Conservation (phyloP, 2,888 invertebrate genomes). For the Yponomeuta cagnagella region DNA sequence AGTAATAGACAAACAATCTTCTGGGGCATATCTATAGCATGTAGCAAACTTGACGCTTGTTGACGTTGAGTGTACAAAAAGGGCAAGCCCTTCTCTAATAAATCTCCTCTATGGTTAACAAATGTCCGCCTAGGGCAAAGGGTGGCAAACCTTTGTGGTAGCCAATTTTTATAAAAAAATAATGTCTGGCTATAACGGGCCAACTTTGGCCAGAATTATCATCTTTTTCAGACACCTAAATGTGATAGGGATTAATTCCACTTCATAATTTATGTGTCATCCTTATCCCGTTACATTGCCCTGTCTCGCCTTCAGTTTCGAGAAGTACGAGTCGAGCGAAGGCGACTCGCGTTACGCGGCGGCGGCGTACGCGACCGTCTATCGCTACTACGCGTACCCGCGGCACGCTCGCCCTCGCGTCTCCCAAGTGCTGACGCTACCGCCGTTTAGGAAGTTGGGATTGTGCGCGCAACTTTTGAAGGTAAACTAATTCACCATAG, state of each 20-base stretch:
- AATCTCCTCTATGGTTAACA: too few species aligned
- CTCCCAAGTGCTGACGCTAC: constrained; percentile 93
- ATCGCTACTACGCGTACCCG: constrained; percentile 96
- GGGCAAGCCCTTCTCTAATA: too few species aligned
- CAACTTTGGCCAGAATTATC: too few species aligned
- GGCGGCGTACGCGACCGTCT: constrained; percentile 93
- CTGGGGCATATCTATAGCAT: too few species aligned
- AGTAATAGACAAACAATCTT: too few species aligned
- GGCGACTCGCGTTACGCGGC: constrained; percentile 81
- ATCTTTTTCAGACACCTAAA: too few species aligned
- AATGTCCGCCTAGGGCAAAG: too few species aligned
- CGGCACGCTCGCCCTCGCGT: constrained; percentile 90
- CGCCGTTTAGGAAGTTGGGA: constrained; percentile 92
- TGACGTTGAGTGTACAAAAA: too few species aligned
- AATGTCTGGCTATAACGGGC: too few species aligned
- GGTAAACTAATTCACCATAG: constrained; percentile 29
- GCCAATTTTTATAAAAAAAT: too few species aligned
- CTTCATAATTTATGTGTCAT: not conserved
- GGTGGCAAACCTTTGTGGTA: too few species aligned
- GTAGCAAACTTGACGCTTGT: too few species aligned
- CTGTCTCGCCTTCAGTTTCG: constrained; percentile 74
- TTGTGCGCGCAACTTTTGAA: constrained; percentile 86
- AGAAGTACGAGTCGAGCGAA: constrained; percentile 78
- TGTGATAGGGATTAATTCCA: not conserved
- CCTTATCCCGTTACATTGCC: not conserved